phyloP scores from a whole-genome alignment of 2,797 vertebrate species.

The Aviceda cuculoides region DNA sequence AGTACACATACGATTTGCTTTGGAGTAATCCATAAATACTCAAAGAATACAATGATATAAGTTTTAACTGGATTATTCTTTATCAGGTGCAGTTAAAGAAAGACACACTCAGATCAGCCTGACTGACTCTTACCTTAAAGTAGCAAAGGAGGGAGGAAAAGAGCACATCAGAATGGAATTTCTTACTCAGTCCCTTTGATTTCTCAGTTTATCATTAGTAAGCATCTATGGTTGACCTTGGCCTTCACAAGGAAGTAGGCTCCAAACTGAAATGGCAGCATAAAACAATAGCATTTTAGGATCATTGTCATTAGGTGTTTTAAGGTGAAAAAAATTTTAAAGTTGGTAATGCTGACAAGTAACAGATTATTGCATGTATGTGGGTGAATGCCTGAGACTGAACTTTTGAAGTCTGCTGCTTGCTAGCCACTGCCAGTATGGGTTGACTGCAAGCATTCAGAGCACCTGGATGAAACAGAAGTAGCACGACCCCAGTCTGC shows the following conservation, averaged over 20 bases:
- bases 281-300: background rate
- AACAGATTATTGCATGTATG: background rate
- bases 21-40: background rate
- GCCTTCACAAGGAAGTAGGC: background rate
- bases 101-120: background rate
- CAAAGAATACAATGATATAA: background rate
- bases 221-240: background rate
- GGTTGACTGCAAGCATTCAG: background rate
- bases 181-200: background rate
- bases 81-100: background rate
- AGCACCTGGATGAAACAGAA: background rate
- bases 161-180: background rate
- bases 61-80: background rate
- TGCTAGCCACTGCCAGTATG: background rate
- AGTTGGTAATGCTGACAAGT: background rate
- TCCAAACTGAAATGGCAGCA: background rate
- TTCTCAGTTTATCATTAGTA: background rate
- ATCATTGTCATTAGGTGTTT: background rate
- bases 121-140: background rate
- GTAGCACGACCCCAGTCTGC: background rate
- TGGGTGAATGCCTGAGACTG: background rate
- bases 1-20: background rate
- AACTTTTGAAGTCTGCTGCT: background rate
- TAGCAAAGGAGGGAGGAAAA: background rate
- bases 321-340: background rate